Conservation (phyloP, 64 coral and sea anemone species). For the Pachyseris speciosa region DNA sequence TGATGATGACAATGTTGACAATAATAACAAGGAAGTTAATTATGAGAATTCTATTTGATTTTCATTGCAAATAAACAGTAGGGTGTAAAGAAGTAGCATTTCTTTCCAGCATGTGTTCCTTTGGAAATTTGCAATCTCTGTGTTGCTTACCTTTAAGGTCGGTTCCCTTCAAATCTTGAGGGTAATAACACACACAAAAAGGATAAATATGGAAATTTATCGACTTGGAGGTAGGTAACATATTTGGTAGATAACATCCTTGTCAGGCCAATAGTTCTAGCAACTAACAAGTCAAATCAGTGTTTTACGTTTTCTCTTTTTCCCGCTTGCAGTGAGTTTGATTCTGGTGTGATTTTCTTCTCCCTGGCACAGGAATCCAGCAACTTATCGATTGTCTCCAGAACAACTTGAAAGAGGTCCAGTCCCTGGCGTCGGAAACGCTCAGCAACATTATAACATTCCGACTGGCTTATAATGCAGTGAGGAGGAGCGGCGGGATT, state of each 20-base stretch:
- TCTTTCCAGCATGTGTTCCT: too few species aligned
- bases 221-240: constrained; percentile 70
- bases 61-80: too few species aligned
- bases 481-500: constrained; percentile 69
- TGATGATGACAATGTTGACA: too few species aligned
- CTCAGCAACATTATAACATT: constrained; percentile 75
- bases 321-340: background rate
- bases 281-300: too few species aligned
- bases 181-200: constrained; percentile 69
- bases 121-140: background rate
- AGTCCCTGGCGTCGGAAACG: constrained; percentile 79
- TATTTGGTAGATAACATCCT: too few species aligned
- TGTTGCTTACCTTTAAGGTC: constrained; percentile 55
- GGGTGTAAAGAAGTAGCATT: too few species aligned
- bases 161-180: constrained; percentile 79
- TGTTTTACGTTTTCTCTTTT: too few species aligned
- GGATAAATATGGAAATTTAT: constrained; percentile 78
- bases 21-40: too few species aligned
- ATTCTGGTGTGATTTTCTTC: background rate
- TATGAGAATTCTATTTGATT: too few species aligned
- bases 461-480: constrained; percentile 63
- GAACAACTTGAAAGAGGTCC: constrained; percentile 49
- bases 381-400: constrained; percentile 81
- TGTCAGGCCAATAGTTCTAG: background rate
- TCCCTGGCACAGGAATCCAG: constrained; percentile 49